Conservation (phyloP, 2,888 invertebrate genomes). For the Philereme transversata region DNA sequence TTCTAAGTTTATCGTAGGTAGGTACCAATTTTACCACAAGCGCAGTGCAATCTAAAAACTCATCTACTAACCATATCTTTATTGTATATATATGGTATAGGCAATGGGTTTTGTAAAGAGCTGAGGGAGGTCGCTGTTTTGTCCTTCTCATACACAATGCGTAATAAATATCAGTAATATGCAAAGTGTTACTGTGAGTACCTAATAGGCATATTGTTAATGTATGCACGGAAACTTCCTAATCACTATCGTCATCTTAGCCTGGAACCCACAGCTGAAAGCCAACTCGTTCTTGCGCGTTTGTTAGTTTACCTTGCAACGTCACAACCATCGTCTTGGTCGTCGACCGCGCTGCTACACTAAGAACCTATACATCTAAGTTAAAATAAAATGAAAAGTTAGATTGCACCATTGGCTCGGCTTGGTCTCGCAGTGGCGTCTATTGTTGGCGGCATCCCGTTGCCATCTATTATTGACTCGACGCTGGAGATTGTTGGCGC, state of each 20-base stretch:
- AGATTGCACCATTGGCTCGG: slow-evolving; percentile 28
- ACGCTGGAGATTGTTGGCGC: slow-evolving; percentile 81
- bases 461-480: slow-evolving; percentile 83
- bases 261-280: too few relatives aligned
- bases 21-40: too few relatives aligned
- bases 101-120: too few relatives aligned
- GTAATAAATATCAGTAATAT: slow-evolving; percentile 6
- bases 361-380: slow-evolving; percentile 6
- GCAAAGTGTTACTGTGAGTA: not conserved
- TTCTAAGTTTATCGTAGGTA: too few relatives aligned
- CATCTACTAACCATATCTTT: not conserved
- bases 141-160: not conserved
- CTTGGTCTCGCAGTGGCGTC: slow-evolving; percentile 59
- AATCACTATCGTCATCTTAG: too few relatives aligned
- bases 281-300: too few relatives aligned
- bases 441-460: slow-evolving; percentile 83
- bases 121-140: too few relatives aligned
- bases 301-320: too few relatives aligned
- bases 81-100: not conserved
- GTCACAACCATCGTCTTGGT: too few relatives aligned
- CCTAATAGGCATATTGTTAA: too few relatives aligned
- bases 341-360: too few relatives aligned
- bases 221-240: too few relatives aligned
- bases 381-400: slow-evolving; percentile 28
- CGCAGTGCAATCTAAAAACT: not conserved